phyloP scores from a whole-genome alignment of 2,888 invertebrate species.

The Drosophila mulleri region DNA sequence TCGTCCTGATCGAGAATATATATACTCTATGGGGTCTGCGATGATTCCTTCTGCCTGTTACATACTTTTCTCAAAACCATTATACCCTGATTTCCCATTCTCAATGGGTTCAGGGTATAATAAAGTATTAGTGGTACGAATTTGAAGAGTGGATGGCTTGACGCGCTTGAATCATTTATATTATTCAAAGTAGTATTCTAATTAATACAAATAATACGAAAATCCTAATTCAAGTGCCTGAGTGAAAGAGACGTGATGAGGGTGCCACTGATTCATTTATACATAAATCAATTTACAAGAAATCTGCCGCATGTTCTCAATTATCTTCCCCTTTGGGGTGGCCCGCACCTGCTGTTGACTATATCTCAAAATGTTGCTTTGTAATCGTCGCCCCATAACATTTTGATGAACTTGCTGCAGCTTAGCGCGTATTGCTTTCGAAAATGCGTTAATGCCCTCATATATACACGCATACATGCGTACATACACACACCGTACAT shows the following conservation, averaged over 20 bases:
- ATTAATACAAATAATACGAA: background rate
- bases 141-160: too few relatives aligned
- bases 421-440: conserved; percentile 37
- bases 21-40: too few relatives aligned
- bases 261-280: background rate
- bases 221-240: background rate
- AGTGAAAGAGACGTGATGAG: background rate
- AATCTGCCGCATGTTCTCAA: conserved; percentile 22
- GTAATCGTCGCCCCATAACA: conserved; percentile 32
- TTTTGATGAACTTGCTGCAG: conserved; percentile 45
- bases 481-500: conserved; percentile 12
- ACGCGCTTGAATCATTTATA: too few relatives aligned
- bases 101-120: too few relatives aligned
- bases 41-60: too few relatives aligned
- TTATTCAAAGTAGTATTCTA: too few relatives aligned
- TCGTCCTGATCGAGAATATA: too few relatives aligned
- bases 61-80: too few relatives aligned
- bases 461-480: background rate
- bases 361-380: conserved; percentile 20
- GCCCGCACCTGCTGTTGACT: conserved; percentile 20
- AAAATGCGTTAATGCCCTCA: conserved; percentile 43
- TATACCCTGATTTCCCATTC: too few relatives aligned
- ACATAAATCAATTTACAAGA: conserved; percentile 20
- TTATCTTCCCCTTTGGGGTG: conserved; percentile 12
- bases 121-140: too few relatives aligned